Percentiles rank a stretch among this genome's conserved stretches.
Evolutionary conservation across 2,797 vertebrate genomes (phyloP).

Genomic region (Hippopotamyrus pictus): DNA sequence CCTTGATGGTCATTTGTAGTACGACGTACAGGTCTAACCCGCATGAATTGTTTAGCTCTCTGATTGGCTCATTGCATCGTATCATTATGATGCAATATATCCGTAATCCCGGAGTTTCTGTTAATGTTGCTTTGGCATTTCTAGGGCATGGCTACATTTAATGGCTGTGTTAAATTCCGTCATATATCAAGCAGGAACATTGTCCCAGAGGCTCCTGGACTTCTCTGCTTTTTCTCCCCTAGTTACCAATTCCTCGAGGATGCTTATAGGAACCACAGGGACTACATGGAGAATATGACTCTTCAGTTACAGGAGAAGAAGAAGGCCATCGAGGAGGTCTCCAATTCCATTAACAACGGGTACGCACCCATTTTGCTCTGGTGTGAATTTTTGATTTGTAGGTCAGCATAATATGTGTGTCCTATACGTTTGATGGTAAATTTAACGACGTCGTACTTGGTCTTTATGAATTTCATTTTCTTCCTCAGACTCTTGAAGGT

Average conservation of each 20-base stretch:
- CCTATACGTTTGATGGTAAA: background rate
- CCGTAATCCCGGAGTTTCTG: background rate
- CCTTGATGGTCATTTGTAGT: background rate
- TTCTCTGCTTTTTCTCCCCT: background rate
- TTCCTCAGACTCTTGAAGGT: constrained; percentile 82
- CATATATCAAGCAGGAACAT: background rate
- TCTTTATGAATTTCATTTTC: background rate
- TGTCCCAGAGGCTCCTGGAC: background rate
- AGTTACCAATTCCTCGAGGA: constrained; percentile 97
- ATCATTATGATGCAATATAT: background rate
- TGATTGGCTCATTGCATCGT: background rate
- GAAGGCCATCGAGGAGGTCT: constrained; percentile 88
- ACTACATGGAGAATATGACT: constrained; percentile 89
- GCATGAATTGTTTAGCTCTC: background rate
- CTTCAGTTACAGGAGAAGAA: constrained; percentile 91
- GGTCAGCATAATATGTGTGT: background rate
- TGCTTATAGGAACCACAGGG: constrained; percentile 93
- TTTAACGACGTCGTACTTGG: too few species aligned
- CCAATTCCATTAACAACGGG: constrained; percentile 85
- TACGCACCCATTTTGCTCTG: constrained; percentile 39
- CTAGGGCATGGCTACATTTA: background rate
- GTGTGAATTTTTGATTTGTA: background rate
- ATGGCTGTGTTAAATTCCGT: background rate
- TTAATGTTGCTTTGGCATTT: background rate
- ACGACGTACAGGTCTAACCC: background rate